Percentiles rank a stretch among this genome's conserved stretches.
These are phyloP conservation scores for Spodoptera frugiperda DNA, from an alignment of 1,140 invertebrate species.

Conservation along the genomic window DNA sequence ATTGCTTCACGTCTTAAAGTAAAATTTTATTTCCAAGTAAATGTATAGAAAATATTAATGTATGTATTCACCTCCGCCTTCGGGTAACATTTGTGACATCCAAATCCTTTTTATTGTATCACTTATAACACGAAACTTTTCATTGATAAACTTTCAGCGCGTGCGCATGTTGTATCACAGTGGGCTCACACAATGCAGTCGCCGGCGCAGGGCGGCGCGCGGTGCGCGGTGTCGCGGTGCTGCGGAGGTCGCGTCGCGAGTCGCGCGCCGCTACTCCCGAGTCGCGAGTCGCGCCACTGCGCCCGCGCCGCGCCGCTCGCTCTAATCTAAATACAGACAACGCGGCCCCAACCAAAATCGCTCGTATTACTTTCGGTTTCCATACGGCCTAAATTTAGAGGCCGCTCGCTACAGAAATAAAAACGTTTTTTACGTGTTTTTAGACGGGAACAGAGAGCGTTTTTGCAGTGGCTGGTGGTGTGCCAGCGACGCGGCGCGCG, in stretches of 20 bases:
- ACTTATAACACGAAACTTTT: constrained; percentile 49
- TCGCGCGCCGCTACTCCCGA: constrained; percentile 47
- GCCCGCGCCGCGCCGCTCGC: constrained; percentile 72
- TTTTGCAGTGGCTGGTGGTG: constrained; percentile 66
- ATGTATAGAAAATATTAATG: constrained; percentile 1
- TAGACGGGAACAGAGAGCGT: constrained; percentile 78
- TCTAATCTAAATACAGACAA: constrained; percentile 85
- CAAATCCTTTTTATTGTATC: constrained; percentile 59
- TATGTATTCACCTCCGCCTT: constrained; percentile 75
- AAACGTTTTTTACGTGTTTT: constrained; percentile 84
- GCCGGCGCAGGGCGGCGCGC: constrained; percentile 30
- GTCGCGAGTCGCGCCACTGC: constrained; percentile 59
- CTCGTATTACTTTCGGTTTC: constrained; percentile 82
- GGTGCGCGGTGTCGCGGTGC: constrained; percentile 35
- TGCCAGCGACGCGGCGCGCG: constrained; percentile 67
- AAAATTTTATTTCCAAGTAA: neutral
- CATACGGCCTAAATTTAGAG: constrained; percentile 85
- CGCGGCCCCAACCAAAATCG: constrained; percentile 79
- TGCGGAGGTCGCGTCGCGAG: constrained; percentile 49
- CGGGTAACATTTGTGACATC: constrained; percentile 81
- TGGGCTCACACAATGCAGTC: constrained; percentile 47
- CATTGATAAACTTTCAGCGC: constrained; percentile 50
- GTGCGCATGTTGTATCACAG: constrained; percentile 22
- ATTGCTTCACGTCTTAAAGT: too few species aligned
- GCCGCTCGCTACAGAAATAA: constrained; percentile 83